These are phyloP conservation scores for Chironomus tepperi DNA, from an alignment of 1,140 invertebrate genomes.

Conservation along the genomic window DNA sequence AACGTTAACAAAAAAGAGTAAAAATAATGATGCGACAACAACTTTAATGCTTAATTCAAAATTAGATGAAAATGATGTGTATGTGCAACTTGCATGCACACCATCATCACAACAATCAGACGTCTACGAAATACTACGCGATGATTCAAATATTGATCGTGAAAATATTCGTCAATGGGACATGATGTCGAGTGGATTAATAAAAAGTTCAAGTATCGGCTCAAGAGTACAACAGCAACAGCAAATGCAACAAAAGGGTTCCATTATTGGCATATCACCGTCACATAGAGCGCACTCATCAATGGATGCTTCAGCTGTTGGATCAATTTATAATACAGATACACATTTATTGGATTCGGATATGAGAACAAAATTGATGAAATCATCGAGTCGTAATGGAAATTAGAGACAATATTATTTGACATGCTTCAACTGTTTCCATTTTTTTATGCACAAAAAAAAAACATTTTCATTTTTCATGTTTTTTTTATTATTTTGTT, in stretches of 20 bases:
- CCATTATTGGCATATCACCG: not conserved
- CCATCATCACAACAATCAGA: constrained; percentile 29
- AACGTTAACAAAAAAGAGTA: constrained; percentile 26
- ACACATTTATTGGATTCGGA: not conserved
- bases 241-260: constrained; percentile 1
- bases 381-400: not conserved
- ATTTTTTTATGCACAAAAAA: no score
- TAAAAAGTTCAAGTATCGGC: constrained; percentile 40
- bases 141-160: constrained; percentile 53
- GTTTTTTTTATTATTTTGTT: no score
- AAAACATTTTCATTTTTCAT: no score
- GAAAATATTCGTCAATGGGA: constrained; percentile 81
- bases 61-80: constrained; percentile 47
- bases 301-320: not conserved
- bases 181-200: constrained; percentile 65
- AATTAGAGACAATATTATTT: not conserved
- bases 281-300: not conserved
- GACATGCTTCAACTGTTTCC: not conserved
- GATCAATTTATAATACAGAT: no score
- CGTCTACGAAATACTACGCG: constrained; percentile 37
- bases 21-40: not conserved
- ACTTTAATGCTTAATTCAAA: constrained; percentile 27
- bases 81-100: constrained; percentile 46
- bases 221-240: not conserved
- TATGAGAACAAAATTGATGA: not conserved